Base-by-base conservation (phyloP, 2,888 invertebrate species). In the Drosophila merina region DNA sequence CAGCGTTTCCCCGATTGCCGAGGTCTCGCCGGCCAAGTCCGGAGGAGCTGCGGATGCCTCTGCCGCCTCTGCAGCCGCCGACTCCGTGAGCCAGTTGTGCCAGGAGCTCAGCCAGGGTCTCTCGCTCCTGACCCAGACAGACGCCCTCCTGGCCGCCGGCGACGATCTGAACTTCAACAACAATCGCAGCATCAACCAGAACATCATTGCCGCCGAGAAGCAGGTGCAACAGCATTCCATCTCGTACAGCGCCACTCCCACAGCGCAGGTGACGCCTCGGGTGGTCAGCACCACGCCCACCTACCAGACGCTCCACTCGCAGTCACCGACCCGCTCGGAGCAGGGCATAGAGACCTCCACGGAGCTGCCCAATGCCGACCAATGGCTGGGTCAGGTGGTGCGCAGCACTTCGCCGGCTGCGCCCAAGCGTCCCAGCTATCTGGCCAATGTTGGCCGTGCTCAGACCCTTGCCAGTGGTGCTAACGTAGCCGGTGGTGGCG, bases 371-470 rank as follows among this genome's bases (percentile, higher is more conserved):
- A 95, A 95, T 91, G 96, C 96, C 0, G 96, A 96, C 82, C 96
- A 96, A 84, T 96, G 96, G 96, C 92, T 97, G 75, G 96, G 96
- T 7, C 94, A 95, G 80, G 94, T 94, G 5, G 94, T 95, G 10
- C 93, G 93, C 75, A 93, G 93, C 72, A 93, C 93, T 83, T 94
- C 93, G 57, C 92, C 92, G 57, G 90, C 93, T 4, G 92, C 74
- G 3, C 89, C 93, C 81, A 92, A 94, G 82, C 92, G 94, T 12
- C 93, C 93, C 42, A 91, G 79, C 50, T 83, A 85, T 12, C 57
- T 94, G 56, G 92, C 91, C 51, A 93, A 93, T 28, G 91, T 94
- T 31, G 93, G 93, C 5, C 92, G 94, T 44, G 93, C 94, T 2
- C 93, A 93, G 86, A 94, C 94, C 0, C 81, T 94, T 64, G 93